Conservation (phyloP, 2,888 invertebrate species). For the Drosophila meridionalis region DNA sequence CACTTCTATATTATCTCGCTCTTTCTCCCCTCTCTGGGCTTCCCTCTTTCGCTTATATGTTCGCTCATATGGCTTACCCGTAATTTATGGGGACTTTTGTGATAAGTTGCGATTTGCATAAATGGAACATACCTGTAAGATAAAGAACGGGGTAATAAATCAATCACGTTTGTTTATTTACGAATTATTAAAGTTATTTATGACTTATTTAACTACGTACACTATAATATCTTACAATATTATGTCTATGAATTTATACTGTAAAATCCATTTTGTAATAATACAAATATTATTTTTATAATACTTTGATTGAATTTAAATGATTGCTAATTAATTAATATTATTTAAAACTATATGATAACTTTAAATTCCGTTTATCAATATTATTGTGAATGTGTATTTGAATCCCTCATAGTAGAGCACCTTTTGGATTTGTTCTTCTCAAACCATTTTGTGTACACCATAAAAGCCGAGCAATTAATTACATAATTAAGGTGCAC, state of each 20-base stretch:
- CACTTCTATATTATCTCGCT: conserved; percentile 5
- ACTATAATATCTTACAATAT: neutral
- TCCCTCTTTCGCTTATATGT: neutral
- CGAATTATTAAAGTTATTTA: conserved; percentile 2
- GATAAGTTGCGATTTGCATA: conserved; percentile 45
- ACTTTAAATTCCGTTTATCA: too few species aligned
- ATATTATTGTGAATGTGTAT: too few species aligned
- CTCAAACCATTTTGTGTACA: neutral
- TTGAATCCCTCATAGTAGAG: neutral
- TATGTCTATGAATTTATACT: too few species aligned
- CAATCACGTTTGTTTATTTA: conserved; percentile 28
- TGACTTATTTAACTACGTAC: neutral
- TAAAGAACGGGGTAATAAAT: conserved; percentile 37
- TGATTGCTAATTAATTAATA: too few species aligned
- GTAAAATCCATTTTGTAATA: too few species aligned
- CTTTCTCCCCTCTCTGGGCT: neutral
- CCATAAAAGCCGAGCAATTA: neutral
- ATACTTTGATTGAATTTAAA: too few species aligned
- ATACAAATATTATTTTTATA: too few species aligned
- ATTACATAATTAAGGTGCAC: conserved; percentile 5
- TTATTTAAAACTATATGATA: too few species aligned
- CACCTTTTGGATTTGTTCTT: neutral
- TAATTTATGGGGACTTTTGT: conserved; percentile 10
- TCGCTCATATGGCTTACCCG: conserved; percentile 40
- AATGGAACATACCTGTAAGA: conserved; percentile 56